Conservation (phyloP, 2,888 invertebrate species). For the Ornithoptera priamus region DNA sequence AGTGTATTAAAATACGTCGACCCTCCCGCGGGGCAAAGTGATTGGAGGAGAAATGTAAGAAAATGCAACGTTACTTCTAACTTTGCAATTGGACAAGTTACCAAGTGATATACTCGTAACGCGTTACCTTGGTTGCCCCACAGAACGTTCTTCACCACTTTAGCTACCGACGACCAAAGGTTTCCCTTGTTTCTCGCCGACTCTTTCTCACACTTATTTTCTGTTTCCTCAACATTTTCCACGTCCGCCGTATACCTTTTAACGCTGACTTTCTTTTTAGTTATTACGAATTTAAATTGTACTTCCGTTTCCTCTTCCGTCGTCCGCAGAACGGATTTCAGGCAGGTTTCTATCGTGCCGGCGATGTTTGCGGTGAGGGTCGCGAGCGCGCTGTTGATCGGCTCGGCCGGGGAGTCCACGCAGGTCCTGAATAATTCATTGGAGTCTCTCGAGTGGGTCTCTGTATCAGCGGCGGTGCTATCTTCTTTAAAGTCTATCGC, state of each 20-base stretch:
- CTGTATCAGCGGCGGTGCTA: constrained; percentile 56
- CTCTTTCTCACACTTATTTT: constrained; percentile 44
- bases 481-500: constrained; percentile 75
- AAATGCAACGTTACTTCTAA: constrained; percentile 21
- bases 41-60: constrained; percentile 26
- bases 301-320: constrained; percentile 71
- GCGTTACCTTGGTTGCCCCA: constrained; percentile 57
- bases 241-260: constrained; percentile 52
- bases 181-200: constrained; percentile 59
- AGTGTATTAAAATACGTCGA: constrained; percentile 28
- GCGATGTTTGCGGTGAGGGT: constrained; percentile 65
- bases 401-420: constrained; percentile 50
- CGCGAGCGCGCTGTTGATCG: constrained; percentile 56
- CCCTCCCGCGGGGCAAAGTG: constrained; percentile 25
- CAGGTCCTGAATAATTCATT: constrained; percentile 69
- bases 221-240: constrained; percentile 42
- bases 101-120: too few species aligned
- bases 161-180: constrained; percentile 70
- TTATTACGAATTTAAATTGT: constrained; percentile 73
- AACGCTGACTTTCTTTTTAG: constrained; percentile 66
- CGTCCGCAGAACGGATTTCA: constrained; percentile 58
- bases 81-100: neutral
- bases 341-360: constrained; percentile 63
- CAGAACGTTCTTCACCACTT: constrained; percentile 69
- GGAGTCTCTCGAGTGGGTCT: constrained; percentile 55